phyloP scores from a whole-genome alignment of 2,888 invertebrate species.

The Megamerina dolium region DNA sequence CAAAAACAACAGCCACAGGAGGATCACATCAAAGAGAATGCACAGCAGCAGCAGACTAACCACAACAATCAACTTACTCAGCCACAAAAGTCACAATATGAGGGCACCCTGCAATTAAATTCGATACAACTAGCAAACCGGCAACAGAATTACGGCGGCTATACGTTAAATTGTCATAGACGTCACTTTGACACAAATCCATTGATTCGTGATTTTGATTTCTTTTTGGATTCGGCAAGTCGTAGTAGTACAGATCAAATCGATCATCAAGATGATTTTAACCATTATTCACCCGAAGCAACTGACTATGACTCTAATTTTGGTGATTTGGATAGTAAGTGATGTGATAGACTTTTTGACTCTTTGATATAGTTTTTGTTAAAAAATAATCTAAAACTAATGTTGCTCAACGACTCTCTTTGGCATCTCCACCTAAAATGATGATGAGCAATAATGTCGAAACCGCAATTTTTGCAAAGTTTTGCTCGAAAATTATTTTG shows the following conservation, averaged over 20 bases:
- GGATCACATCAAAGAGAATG: slow-evolving; percentile 20
- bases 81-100: slow-evolving; percentile 8
- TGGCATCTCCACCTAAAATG: too few species aligned
- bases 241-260: slow-evolving; percentile 48
- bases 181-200: slow-evolving; percentile 40
- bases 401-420: too few species aligned
- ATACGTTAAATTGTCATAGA: slow-evolving; percentile 20
- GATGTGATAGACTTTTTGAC: slow-evolving; percentile 87
- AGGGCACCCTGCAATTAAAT: slow-evolving; percentile 13
- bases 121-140: slow-evolving; percentile 19
- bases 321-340: slow-evolving; percentile 81
- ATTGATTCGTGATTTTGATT: slow-evolving; percentile 46
- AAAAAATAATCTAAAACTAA: too few species aligned
- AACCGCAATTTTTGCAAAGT: too few species aligned
- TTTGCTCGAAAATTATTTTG: too few species aligned
- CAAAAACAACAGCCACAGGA: slow-evolving; percentile 13
- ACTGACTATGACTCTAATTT: slow-evolving; percentile 89
- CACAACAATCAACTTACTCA: slow-evolving; percentile 15
- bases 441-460: too few species aligned
- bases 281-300: slow-evolving; percentile 76
- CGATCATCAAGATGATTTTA: slow-evolving; percentile 46
- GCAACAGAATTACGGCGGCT: slow-evolving; percentile 16
- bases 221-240: slow-evolving; percentile 48
- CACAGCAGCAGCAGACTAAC: slow-evolving; percentile 21
- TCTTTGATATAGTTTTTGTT: slow-evolving; percentile 79